Conservation (phyloP, 2,888 invertebrate genomes). For the Hirtodrosophila duncani region DNA sequence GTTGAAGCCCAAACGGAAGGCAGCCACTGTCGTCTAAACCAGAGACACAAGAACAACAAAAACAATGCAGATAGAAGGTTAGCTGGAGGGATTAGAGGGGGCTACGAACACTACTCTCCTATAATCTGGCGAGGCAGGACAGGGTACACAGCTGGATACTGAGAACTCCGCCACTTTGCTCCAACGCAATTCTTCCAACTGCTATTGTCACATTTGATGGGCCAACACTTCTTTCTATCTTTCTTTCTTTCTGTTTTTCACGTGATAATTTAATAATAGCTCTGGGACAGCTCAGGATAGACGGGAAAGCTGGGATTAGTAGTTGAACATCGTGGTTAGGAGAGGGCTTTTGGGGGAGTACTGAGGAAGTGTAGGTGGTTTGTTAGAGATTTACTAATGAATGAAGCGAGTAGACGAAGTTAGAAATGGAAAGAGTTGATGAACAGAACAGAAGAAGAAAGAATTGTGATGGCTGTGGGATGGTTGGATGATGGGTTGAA, state of each 20-base stretch:
- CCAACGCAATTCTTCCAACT: slow-evolving; percentile 19
- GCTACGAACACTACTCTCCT: too few species aligned
- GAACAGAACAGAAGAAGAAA: too few species aligned
- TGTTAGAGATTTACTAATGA: slow-evolving; percentile 30
- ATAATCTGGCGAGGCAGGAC: slow-evolving; percentile 7
- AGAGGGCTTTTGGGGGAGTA: too few species aligned
- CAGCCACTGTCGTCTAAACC: slow-evolving; percentile 30
- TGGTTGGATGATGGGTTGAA: too few species aligned
- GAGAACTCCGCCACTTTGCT: slow-evolving; percentile 1
- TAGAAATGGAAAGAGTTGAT: not conserved
- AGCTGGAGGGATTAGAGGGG: too few species aligned
- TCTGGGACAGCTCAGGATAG: not conserved
- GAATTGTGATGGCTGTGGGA: too few species aligned
- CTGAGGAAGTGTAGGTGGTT: too few species aligned
- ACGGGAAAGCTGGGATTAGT: not conserved
- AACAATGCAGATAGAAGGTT: slow-evolving; percentile 14
- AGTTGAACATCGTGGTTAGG: too few species aligned
- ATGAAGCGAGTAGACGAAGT: slow-evolving; percentile 2
- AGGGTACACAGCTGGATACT: not conserved
- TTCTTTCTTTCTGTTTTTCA: too few species aligned
- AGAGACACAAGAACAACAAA: slow-evolving; percentile 8
- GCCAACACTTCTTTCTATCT: slow-evolving; percentile 64
- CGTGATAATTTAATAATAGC: slow-evolving; percentile 60
- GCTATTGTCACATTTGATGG: slow-evolving; percentile 64
- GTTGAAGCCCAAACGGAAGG: slow-evolving; percentile 34